phyloP scores from a whole-genome alignment of 2,797 vertebrate genomes.

The Hypotaenidia philippensis region DNA sequence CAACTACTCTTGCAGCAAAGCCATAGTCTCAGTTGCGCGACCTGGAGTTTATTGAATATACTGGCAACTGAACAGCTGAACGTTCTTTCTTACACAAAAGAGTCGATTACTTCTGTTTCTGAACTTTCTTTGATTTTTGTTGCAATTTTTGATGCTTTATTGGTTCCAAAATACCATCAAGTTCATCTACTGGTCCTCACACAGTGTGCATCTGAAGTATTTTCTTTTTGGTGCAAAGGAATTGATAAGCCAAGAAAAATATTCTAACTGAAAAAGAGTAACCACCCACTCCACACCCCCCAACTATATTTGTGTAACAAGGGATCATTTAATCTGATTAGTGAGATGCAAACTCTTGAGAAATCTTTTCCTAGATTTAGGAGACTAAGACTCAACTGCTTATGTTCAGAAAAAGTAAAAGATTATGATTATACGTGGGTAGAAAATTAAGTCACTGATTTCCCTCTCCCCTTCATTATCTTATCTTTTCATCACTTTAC shows the following conservation, averaged over 20 bases:
- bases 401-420: neutral
- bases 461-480: neutral
- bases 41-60: neutral
- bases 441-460: neutral
- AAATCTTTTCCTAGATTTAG: neutral
- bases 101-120: neutral
- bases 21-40: neutral
- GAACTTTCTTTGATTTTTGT: neutral
- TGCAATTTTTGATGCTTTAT: neutral
- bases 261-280: neutral
- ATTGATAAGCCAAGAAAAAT: neutral
- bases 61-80: neutral
- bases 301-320: neutral
- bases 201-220: neutral
- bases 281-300: fast-evolving
- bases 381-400: neutral
- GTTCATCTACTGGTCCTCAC: neutral
- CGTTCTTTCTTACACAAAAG: neutral
- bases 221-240: neutral
- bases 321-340: neutral
- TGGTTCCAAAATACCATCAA: neutral
- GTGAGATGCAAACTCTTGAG: neutral
- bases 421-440: neutral
- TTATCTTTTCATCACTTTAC: neutral
- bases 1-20: neutral